Evolutionary conservation across 2,113 vertebrate genomes (phyloP).

Genomic region (Paramisgurnus dabryanus): DNA sequence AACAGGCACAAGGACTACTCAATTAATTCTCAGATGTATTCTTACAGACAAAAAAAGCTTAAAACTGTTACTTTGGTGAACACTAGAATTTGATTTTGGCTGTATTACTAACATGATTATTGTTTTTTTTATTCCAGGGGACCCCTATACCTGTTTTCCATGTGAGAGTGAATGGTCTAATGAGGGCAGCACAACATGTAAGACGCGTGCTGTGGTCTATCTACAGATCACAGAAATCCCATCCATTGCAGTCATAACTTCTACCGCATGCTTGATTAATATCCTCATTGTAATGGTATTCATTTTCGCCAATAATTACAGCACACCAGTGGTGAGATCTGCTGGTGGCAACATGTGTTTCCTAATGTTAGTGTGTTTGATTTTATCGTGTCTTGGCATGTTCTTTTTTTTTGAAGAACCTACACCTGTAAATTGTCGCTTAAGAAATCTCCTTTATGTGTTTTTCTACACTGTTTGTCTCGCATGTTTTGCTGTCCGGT

Average conservation of each 20-base stretch:
- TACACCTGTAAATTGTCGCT: slow-evolving; percentile 59
- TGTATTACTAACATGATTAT: too few relatives aligned
- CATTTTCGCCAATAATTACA: slow-evolving; percentile 73
- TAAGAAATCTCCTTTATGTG: slow-evolving; percentile 68
- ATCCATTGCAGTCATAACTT: slow-evolving; percentile 66
- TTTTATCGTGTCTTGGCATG: slow-evolving; percentile 67
- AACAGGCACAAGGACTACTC: too few relatives aligned
- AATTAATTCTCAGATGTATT: too few relatives aligned
- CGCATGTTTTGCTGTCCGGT: slow-evolving; percentile 78
- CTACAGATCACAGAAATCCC: slow-evolving; percentile 67
- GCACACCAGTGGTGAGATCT: slow-evolving; percentile 83
- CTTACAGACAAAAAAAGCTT: too few relatives aligned
- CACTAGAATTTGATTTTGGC: background rate
- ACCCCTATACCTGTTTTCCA: slow-evolving; percentile 46
- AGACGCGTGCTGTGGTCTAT: slow-evolving; percentile 65
- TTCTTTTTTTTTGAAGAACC: slow-evolving; percentile 80
- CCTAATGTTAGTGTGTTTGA: slow-evolving; percentile 57
- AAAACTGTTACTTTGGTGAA: too few relatives aligned
- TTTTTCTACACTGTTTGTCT: slow-evolving; percentile 78
- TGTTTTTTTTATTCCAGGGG: slow-evolving; percentile 55
- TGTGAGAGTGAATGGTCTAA: too few relatives aligned
- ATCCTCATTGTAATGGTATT: slow-evolving; percentile 58
- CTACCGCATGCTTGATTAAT: slow-evolving; percentile 58
- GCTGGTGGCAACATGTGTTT: slow-evolving; percentile 83
- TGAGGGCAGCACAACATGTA: too few relatives aligned